Base-by-base conservation (phyloP, 2,888 invertebrate species). In the Sceliomorpha sp. region DNA sequence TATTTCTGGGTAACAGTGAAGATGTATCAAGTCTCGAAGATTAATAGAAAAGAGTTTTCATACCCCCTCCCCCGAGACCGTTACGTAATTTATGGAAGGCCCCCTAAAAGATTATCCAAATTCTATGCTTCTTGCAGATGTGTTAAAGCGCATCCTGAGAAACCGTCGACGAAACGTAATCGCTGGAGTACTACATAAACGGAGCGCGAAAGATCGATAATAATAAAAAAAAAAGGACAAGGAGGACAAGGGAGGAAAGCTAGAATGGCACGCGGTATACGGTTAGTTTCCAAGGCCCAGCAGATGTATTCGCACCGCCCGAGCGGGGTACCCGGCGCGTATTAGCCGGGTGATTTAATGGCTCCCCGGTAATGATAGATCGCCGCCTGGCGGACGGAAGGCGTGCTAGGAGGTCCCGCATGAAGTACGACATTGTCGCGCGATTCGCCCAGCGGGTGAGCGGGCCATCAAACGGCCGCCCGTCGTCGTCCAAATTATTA, bases 371-470 rank as follows among this genome's bases (percentile, higher is more conserved):
- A 34, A 62, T 69, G 72, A 72, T 66, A 66, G 69, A 72, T 69
- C 50, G 45, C 42, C 45, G 45, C 36, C 12, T 13, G 17, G 34
- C 45, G 17, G 55, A 36, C 36, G 32, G 39, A 24, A 17, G 13
- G 73, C 79, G 66, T 77, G 70, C 70, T 77, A 76, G 78, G 76
- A 79, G 79, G 80, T 79, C 80, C n/a, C 71, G 48, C 42, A 62
- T 42, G 72, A 32, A 20, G 20, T 37, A 73, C 71, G 66, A 79
- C 73, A 79, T 75, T 79, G 81, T 81, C 78, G 80, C 76, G 73
- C 77, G 76, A 73, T 73, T 70, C 71, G 55, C 81, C 51, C 81
- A 80, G 80, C 79, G 63, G 80, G 81, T 68, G 76, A 66, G 56
- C 45, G 42, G 48, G 59, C 74, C 76, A 72, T 79, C 79, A 77